Conservation (phyloP, 2,113 vertebrate genomes). For the Monopterus albus region DNA sequence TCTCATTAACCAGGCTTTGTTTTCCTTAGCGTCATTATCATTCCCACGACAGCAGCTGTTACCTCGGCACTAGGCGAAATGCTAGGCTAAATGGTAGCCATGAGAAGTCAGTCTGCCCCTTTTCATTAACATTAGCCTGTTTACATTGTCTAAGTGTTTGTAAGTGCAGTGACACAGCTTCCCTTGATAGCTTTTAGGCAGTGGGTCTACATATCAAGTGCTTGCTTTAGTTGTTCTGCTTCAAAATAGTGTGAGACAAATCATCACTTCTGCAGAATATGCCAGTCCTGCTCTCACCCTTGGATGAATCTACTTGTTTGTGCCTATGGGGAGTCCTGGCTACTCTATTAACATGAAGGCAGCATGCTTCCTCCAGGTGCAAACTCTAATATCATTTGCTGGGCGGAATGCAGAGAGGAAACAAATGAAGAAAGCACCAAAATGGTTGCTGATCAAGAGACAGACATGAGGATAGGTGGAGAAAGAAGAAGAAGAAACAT, state of each 20-base stretch:
- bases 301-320: conserved; percentile 38
- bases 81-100: conserved; percentile 68
- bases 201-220: conserved; percentile 22
- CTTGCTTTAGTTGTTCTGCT: conserved; percentile 18
- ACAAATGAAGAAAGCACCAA: conserved; percentile 35
- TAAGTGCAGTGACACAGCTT: conserved; percentile 44
- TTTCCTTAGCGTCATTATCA: conserved; percentile 83
- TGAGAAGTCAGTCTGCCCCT: conserved; percentile 52
- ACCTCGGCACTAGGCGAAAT: conserved; percentile 68
- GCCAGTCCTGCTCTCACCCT: conserved; percentile 28
- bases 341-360: conserved; percentile 59
- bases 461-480: conserved; percentile 43
- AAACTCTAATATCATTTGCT: conserved; percentile 64
- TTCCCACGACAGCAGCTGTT: conserved; percentile 76
- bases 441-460: conserved; percentile 30
- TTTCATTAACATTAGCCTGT: conserved; percentile 65
- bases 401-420: conserved; percentile 54
- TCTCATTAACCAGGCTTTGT: conserved; percentile 85
- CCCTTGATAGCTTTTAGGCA: conserved; percentile 39
- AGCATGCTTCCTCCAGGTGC: conserved; percentile 55
- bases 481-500: conserved; percentile 26
- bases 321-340: conserved; percentile 41
- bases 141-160: conserved; percentile 61
- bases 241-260: conserved; percentile 36
- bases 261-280: conserved; percentile 41